Base-by-base conservation (phyloP, 2,113 vertebrate genomes). In the Cheilinus undulatus region DNA sequence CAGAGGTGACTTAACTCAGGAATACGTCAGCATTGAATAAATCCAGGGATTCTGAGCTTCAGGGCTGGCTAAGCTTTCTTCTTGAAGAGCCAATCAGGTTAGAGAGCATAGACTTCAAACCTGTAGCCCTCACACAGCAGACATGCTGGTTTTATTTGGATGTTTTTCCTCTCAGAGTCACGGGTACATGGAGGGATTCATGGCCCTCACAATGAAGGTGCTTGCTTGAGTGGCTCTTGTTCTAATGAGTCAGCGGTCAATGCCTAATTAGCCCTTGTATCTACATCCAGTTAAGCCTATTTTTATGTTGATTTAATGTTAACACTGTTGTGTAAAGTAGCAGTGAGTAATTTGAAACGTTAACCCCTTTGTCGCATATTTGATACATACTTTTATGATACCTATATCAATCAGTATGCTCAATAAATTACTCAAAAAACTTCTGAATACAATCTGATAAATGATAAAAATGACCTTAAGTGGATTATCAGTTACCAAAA, bases 201-300 rank as follows among this genome's bases (percentile, higher is more conserved):
- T 63, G 34, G 57, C 48, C 63, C 54, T 3, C 54, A 50, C 43
- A 80, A 75, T 78, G 50, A 67, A 74, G 63, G 62, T 68, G 69
- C 68, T 82, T 75, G 63, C 69, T 69, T 36, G 60, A 84, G 78
- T 70, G 57, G 73, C 60, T 68, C 78, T 83, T 8, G 28, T 63
- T 38, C 19, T 83, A 84, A 84, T 78, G 73, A 84, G 60, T 78
- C 67, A 59, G 50, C 26, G 3, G 26, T 65, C 51, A 69, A 80
- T 70, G 49, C 19, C 64, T 63, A 66, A 73, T 83, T 83, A 79
- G 61, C 49, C 32, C 28, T 59, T 43, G 56, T 59, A 60, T 61
- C 49, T 50, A 56, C 52, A 66, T 53, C 28, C 24, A 52, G 48
- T 56, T 63, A 58, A 43, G 30, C 19, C 20, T 30, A 3, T 52